Evolutionary conservation across 2,113 vertebrate species (phyloP), one percentile per base, ranked within the genome.

Genomic region (Callorhinus ursinus): DNA sequence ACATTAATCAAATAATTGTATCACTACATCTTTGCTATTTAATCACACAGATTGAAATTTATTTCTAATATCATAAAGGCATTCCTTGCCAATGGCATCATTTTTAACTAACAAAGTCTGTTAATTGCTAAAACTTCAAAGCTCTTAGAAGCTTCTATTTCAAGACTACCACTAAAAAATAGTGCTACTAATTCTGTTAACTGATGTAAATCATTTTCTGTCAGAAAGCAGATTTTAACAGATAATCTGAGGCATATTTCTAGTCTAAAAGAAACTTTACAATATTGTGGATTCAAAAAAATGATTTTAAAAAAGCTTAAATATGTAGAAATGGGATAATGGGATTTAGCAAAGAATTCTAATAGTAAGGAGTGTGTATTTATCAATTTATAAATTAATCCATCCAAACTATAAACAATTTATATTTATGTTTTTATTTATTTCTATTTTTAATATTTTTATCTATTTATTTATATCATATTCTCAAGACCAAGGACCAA

Each of bases 41-140:
- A 71, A 69, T 87, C 53, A 9, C 12, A 61, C 67, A 93, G 79
- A 96, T 4, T 85, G 88, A 98, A 98, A 95, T 36, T 36, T 33
- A 79, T 24, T 57, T 79, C 26, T 88, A 76, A 95, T 74, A 97
- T 61, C 49, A 95, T 96, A 97, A 97, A 95, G 95, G 53, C 3
- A 94, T 95, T 86, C 92, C 82, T 77, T 92, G 18, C 81, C 96
- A 97, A 97, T 93, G 61, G 28, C 14, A 94, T 95, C 49, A 51
- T 4, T 18, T 97, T 79, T 79, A 81, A 95, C 9, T 92, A 36
- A 95, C 9, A 94, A 55, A 93, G n/a, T 55, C 79, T 97, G 28
- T 53, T 46, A 96, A 95, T 33, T 97, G 28, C 33, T 97, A 88
- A 90, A 95, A 84, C 57, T 95, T 95, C 82, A 97, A 96, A 97